Evolutionary conservation across 1,140 invertebrate species (phyloP), one percentile per base, ranked within the genome.

Genomic region (Holcopasites calliopsidis): DNA sequence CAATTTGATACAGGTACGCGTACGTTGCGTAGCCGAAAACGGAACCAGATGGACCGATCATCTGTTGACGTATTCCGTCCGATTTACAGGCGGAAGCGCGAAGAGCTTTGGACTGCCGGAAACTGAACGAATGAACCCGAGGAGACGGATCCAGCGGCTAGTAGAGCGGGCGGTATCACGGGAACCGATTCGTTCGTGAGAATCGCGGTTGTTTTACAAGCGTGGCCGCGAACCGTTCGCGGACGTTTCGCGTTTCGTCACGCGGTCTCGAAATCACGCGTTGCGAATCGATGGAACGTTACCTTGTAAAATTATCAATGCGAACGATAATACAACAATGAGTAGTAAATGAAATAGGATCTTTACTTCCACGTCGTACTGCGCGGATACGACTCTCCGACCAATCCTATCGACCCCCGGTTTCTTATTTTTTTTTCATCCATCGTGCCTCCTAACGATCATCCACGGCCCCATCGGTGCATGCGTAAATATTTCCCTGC

Each of bases 1-100:
- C 28, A 79, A 81, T 66, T 68, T 86, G 2, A 79, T 88, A 57
- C 83, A 87, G 84, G 87, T 88, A 77, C 16, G 31, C 0, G 3
- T 13, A 49, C n/a, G n/a, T 8, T n/a, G 21, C 18, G 47, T 1
- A 4, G 47, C 1, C 11, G 5, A 3, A n/a, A 0, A 18, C 16
- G 23, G 7, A 2, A 8, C 4, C 18, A 50, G 3, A 21, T 47
- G 4, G 16, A n/a, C 1, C 11, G 4, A 40, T n/a, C 3, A 4
- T 11, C 16, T 11, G 44, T 18, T 47, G 4, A 47, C 33, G 26
- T 26, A 18, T 7, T 2, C n/a, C 47, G 10, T 38, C 16, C n/a
- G 0, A 23, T 55, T 86, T 77, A 4, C 58, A 87, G 85, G 60
- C 66, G 0, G 79, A 87, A 44, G 78, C 85, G 18, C 78, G 81